phyloP scores from a whole-genome alignment of 1,140 invertebrate species.

The Philotrypesis tridentata region DNA sequence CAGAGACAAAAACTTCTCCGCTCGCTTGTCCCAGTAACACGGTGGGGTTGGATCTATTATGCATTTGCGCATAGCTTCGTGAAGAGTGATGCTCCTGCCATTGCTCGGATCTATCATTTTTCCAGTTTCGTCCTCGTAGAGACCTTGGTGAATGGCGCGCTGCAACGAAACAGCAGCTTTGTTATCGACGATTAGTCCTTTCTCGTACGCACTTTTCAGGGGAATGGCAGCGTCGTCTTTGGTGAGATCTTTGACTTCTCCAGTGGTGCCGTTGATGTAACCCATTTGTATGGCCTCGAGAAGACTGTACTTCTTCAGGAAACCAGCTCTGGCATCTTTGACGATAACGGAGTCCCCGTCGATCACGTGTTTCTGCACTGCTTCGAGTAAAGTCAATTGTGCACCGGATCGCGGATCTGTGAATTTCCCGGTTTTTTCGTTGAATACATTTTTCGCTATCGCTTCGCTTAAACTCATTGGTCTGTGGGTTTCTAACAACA shows the following conservation, averaged over 20 bases:
- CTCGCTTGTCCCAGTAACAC: constrained; percentile 85
- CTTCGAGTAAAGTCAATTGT: constrained; percentile 83
- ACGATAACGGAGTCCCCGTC: constrained; percentile 89
- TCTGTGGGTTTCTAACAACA: constrained; percentile 85
- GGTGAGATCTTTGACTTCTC: constrained; percentile 81
- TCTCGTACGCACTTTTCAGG: constrained; percentile 87
- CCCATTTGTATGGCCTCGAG: constrained; percentile 84
- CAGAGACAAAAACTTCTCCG: constrained; percentile 80
- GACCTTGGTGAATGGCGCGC: constrained; percentile 88
- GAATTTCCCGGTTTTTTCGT: constrained; percentile 83
- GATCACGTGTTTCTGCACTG: constrained; percentile 83
- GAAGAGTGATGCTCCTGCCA: constrained; percentile 84
- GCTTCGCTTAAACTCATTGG: constrained; percentile 90
- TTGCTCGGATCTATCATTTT: constrained; percentile 87
- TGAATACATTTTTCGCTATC: constrained; percentile 87
- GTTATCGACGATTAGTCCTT: constrained; percentile 86
- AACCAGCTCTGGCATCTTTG: constrained; percentile 84
- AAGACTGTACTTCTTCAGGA: constrained; percentile 84
- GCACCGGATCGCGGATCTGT: constrained; percentile 86
- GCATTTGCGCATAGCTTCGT: constrained; percentile 87
- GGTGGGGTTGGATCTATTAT: constrained; percentile 86
- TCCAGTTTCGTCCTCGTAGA: constrained; percentile 87
- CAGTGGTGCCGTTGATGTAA: constrained; percentile 83
- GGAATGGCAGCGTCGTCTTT: constrained; percentile 80
- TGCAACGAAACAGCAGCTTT: constrained; percentile 89